Evolutionary conservation across 2,888 invertebrate species (phyloP).

Genomic region (Spilosoma lubricipeda): DNA sequence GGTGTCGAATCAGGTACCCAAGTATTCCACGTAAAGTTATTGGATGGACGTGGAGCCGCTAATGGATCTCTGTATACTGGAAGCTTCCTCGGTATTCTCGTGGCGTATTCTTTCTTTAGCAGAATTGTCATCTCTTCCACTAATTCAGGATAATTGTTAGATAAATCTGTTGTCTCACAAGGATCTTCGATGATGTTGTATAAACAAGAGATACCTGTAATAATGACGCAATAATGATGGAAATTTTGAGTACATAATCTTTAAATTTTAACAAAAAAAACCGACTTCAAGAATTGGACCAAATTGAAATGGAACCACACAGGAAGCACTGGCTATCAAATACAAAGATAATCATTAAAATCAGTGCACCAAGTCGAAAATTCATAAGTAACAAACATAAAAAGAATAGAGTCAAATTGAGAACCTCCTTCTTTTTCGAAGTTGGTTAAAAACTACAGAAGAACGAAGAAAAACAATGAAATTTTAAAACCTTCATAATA

Average conservation of each 20-base stretch:
- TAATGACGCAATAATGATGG: not conserved
- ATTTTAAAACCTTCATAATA: too few relatives aligned
- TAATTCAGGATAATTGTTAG: conserved; percentile 59
- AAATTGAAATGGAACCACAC: too few relatives aligned
- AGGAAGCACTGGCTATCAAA: too few relatives aligned
- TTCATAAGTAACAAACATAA: too few relatives aligned
- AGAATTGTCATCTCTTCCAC: conserved; percentile 52
- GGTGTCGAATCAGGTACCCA: conserved; percentile 49
- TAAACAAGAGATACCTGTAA: conserved; percentile 67
- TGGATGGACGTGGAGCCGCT: conserved; percentile 64
- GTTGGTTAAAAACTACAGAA: too few relatives aligned
- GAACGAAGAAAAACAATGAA: too few relatives aligned
- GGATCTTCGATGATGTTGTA: conserved; percentile 75
- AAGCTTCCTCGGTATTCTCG: conserved; percentile 60
- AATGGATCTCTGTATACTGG: conserved; percentile 65
- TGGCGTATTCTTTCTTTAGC: conserved; percentile 60
- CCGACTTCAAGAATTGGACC: too few relatives aligned
- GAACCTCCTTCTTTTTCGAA: too few relatives aligned
- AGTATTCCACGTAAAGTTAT: conserved; percentile 69
- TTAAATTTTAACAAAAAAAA: not conserved
- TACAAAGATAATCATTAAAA: too few relatives aligned
- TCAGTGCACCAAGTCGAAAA: too few relatives aligned
- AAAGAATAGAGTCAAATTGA: too few relatives aligned
- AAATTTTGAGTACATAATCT: not conserved
- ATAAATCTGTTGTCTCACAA: conserved; percentile 71